Conservation (phyloP, 1,140 invertebrate species). For the Laodelphax striatellus region DNA sequence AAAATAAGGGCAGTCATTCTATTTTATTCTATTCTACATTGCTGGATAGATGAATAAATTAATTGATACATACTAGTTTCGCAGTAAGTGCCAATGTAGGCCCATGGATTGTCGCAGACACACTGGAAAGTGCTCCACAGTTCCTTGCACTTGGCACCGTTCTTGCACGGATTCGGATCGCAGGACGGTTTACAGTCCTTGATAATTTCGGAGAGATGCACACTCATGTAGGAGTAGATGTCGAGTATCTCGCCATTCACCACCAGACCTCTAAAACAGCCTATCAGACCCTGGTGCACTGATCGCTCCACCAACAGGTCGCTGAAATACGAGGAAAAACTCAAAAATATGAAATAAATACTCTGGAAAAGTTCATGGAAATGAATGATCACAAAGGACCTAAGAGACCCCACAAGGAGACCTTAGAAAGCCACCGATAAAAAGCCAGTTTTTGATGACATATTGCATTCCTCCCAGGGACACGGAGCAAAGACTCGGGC, state of each 20-base stretch:
- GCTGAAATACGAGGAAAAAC: too few relatives aligned
- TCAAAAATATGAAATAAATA: too few relatives aligned
- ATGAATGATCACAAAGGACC: too few relatives aligned
- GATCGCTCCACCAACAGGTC: slow-evolving; percentile 63
- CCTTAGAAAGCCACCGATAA: too few relatives aligned
- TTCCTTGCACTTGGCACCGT: slow-evolving; percentile 81
- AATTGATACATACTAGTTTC: slow-evolving; percentile 60
- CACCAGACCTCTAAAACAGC: slow-evolving; percentile 82
- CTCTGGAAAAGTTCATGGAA: too few relatives aligned
- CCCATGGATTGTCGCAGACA: slow-evolving; percentile 80
- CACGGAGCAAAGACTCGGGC: too few relatives aligned
- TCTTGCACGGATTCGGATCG: slow-evolving; percentile 85
- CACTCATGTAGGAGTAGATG: slow-evolving; percentile 88
- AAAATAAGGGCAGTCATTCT: too few relatives aligned
- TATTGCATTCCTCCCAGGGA: too few relatives aligned
- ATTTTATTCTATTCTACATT: too few relatives aligned
- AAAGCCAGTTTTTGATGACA: too few relatives aligned
- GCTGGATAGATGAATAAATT: too few relatives aligned
- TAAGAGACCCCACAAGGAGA: too few relatives aligned
- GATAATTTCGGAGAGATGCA: slow-evolving; percentile 78
- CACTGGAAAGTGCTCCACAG: slow-evolving; percentile 86
- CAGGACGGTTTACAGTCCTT: slow-evolving; percentile 88
- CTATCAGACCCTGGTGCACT: slow-evolving; percentile 77
- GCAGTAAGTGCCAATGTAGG: slow-evolving; percentile 77
- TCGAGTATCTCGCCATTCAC: slow-evolving; percentile 84